These are phyloP conservation scores for Trichoplusia ni DNA, from an alignment of 1,140 invertebrate genomes.

Conservation along the genomic window DNA sequence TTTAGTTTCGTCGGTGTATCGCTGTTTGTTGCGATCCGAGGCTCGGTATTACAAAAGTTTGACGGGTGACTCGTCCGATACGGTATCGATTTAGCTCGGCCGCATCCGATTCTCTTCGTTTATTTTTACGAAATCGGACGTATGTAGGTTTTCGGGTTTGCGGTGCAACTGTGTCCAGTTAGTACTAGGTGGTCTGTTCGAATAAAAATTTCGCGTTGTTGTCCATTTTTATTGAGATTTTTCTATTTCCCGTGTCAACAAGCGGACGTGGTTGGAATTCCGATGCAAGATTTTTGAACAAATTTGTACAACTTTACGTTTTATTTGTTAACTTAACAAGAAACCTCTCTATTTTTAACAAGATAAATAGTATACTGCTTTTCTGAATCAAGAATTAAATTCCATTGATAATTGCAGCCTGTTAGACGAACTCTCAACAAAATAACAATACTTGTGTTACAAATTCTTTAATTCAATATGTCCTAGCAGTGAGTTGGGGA, in stretches of 20 bases:
- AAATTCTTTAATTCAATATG: too few species aligned
- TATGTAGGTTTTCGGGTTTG: conserved; percentile 78
- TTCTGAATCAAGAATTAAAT: too few species aligned
- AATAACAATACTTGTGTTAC: too few species aligned
- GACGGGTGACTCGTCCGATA: conserved; percentile 52
- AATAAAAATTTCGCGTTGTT: conserved; percentile 50
- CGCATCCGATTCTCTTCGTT: conserved; percentile 60
- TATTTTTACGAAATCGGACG: conserved; percentile 70
- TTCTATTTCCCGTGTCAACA: conserved; percentile 55
- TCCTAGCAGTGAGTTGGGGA: too few species aligned
- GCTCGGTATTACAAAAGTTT: conserved; percentile 66
- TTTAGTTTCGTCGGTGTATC: conserved; percentile 52
- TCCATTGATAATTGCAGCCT: too few species aligned
- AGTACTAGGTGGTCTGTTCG: conserved; percentile 60
- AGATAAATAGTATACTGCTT: too few species aligned
- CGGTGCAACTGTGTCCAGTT: conserved; percentile 67
- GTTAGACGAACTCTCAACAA: too few species aligned
- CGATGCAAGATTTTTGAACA: neutral
- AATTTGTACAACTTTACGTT: neutral
- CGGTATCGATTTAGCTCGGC: conserved; percentile 66
- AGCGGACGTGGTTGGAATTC: too few species aligned
- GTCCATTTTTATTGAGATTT: conserved; percentile 36
- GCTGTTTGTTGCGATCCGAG: conserved; percentile 22
- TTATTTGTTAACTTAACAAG: too few species aligned
- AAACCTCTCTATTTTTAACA: too few species aligned